phyloP scores from a whole-genome alignment of 2,797 vertebrate species.

The Picus viridis region DNA sequence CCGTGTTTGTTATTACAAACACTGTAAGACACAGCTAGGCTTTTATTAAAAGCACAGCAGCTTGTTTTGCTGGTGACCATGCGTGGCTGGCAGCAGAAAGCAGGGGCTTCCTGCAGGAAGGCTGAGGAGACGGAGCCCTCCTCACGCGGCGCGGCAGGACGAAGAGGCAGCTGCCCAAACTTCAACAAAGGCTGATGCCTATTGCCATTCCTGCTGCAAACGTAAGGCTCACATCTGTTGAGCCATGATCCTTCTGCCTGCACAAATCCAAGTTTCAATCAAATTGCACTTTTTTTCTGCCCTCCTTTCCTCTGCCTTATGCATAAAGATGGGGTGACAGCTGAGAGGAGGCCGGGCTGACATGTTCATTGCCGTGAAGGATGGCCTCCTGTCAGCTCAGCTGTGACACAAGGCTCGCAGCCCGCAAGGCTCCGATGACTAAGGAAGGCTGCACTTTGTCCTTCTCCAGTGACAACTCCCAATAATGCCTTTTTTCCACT shows the following conservation, averaged over 20 bases:
- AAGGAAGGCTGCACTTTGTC: conserved; percentile 16
- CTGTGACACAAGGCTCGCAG: not conserved
- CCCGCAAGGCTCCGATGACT: conserved; percentile 5
- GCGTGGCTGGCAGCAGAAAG: not conserved
- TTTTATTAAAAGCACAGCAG: not conserved
- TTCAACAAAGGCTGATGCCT: not conserved
- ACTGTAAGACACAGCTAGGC: not conserved
- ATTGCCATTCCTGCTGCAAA: conserved; percentile 34
- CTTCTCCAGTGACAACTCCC: not conserved
- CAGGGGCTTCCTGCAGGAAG: not conserved
- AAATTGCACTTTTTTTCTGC: not conserved
- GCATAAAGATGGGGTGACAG: not conserved
- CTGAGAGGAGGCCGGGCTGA: conserved; percentile 2
- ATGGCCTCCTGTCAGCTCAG: conserved; percentile 13
- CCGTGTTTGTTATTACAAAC: not conserved
- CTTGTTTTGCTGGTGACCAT: not conserved
- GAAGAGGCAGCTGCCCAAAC: not conserved
- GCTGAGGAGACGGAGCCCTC: not conserved
- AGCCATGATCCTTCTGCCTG: not conserved
- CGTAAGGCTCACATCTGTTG: conserved; percentile 20
- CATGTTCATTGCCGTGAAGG: conserved; percentile 2
- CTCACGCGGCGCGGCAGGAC: not conserved
- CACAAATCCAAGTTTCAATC: conserved; percentile 5
- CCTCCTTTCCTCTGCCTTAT: not conserved
- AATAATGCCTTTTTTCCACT: not conserved